Percentiles rank a stretch among this genome's conserved stretches.
Conservation (phyloP, 2,797 vertebrate genomes). For the Micropoecilia bifurca region DNA sequence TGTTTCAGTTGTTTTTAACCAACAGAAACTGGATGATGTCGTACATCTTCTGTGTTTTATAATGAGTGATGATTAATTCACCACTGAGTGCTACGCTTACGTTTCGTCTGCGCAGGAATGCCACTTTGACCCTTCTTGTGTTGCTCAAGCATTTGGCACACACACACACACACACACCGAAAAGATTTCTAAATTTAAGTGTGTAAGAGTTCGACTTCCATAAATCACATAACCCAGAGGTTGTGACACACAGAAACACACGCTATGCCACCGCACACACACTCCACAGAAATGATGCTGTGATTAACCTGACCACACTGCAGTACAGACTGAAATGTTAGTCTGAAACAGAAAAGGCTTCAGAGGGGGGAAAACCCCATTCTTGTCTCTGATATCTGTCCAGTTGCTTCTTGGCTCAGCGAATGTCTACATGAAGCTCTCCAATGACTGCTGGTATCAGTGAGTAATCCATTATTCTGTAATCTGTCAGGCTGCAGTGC, state of each 20-base stretch:
- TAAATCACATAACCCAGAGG: conserved; percentile 68
- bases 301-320: conserved; percentile 72
- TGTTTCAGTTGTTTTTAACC: conserved; percentile 62
- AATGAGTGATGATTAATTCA: conserved; percentile 66
- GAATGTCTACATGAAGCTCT: conserved; percentile 15
- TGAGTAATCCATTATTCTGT: conserved; percentile 37
- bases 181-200: conserved; percentile 58
- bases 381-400: conserved; percentile 32
- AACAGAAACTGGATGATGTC: conserved; percentile 59
- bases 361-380: conserved; percentile 23
- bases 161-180: conserved; percentile 12
- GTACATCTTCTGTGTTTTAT: conserved; percentile 51
- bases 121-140: conserved; percentile 66
- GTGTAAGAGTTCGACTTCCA: conserved; percentile 60
- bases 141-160: conserved; percentile 59
- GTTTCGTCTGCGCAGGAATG: conserved; percentile 49
- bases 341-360: conserved; percentile 45
- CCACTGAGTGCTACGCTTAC: conserved; percentile 30
- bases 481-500: conserved; percentile 6
- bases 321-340: conserved; percentile 57
- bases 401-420: conserved; percentile 24
- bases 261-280: conserved; percentile 50
- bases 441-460: conserved; percentile 24
- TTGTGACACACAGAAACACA: conserved; percentile 58
- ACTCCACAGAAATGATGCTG: conserved; percentile 61